Percentiles rank a stretch among this genome's conserved stretches.
Conservation (phyloP, 2,888 invertebrate genomes). For the Andricus curvator region DNA sequence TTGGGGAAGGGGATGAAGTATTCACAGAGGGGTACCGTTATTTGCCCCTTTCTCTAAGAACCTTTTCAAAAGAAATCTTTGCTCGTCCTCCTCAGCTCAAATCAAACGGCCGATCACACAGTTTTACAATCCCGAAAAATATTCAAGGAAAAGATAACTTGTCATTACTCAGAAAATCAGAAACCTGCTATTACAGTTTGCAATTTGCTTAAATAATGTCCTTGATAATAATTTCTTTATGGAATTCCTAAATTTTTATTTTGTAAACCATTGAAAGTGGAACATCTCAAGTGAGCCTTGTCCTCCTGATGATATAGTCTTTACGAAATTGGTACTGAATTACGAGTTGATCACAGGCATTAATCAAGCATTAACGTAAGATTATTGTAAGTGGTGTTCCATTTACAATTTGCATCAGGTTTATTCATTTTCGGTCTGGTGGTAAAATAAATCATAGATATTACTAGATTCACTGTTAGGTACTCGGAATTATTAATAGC, state of each 20-base stretch:
- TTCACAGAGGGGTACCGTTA: slow-evolving; percentile 58
- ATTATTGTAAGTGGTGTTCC: background rate
- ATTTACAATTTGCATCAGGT: background rate
- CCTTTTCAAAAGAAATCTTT: slow-evolving; percentile 37
- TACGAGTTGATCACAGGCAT: background rate
- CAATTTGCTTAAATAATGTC: background rate
- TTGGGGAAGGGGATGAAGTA: slow-evolving; percentile 43
- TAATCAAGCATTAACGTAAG: background rate
- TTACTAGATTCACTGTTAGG: background rate
- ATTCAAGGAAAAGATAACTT: background rate
- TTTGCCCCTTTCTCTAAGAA: slow-evolving; percentile 50
- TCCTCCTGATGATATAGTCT: background rate
- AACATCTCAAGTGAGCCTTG: slow-evolving; percentile 1
- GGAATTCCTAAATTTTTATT: background rate
- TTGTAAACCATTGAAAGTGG: background rate
- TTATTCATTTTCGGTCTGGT: background rate
- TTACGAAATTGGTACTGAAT: slow-evolving; percentile 1
- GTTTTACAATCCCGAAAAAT: background rate
- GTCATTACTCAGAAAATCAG: background rate
- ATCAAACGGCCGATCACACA: background rate
- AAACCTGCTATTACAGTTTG: background rate
- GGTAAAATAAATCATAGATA: background rate
- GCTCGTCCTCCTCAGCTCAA: slow-evolving; percentile 35
- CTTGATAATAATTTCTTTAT: no score
- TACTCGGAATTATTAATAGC: background rate